phyloP scores from a whole-genome alignment of 2,797 vertebrate genomes.

The Sebastes steindachneri region DNA sequence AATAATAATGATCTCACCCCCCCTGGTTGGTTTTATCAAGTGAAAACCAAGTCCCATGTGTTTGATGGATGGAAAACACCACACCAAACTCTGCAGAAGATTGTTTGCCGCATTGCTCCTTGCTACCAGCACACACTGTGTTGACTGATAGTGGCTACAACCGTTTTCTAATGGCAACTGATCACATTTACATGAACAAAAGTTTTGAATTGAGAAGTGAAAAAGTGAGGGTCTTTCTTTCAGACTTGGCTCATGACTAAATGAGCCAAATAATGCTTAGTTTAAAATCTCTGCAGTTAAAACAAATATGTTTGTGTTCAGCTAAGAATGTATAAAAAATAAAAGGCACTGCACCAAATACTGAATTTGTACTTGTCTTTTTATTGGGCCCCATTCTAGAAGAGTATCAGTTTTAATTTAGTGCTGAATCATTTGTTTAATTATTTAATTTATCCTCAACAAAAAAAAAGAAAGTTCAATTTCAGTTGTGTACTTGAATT shows the following conservation, averaged over 20 bases:
- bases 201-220: not conserved
- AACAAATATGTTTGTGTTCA: not conserved
- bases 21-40: too few relatives aligned
- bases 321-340: not conserved
- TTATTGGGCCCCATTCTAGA: not conserved
- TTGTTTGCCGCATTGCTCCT: not conserved
- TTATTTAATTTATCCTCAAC: not conserved
- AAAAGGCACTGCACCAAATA: not conserved
- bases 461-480: not conserved
- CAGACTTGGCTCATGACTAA: too few relatives aligned
- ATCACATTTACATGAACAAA: not conserved
- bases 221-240: too few relatives aligned
- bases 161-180: not conserved
- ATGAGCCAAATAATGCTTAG: too few relatives aligned
- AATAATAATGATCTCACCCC: too few relatives aligned
- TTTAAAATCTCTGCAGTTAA: not conserved
- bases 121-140: not conserved
- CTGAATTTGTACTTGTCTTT: not conserved
- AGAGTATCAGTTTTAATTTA: not conserved
- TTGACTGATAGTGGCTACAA: not conserved
- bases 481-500: not conserved
- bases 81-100: not conserved
- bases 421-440: not conserved
- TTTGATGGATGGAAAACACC: not conserved
- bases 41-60: not conserved